phyloP scores from a whole-genome alignment of 2,797 vertebrate genomes.

The Luscinia megarhynchos region DNA sequence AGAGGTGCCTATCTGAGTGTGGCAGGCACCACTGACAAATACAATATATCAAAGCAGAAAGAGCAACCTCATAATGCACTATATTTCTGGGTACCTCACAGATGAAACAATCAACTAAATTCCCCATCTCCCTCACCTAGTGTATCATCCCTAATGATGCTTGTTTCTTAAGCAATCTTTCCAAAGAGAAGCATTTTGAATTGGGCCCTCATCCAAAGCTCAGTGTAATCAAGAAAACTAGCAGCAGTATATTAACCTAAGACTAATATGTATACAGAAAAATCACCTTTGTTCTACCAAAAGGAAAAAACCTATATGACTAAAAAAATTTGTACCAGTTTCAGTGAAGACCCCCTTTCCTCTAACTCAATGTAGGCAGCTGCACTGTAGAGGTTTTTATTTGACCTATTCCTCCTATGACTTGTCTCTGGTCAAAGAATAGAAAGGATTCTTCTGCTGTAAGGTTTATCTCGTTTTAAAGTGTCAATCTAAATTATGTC shows the following conservation, averaged over 20 bases:
- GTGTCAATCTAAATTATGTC: background rate
- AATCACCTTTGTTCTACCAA: background rate
- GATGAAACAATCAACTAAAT: conserved; percentile 44
- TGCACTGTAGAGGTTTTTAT: background rate
- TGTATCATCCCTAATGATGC: conserved; percentile 56
- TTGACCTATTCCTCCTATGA: background rate
- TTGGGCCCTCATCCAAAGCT: conserved; percentile 25
- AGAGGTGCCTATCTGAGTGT: conserved; percentile 53
- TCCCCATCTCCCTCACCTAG: conserved; percentile 53
- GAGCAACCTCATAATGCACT: background rate
- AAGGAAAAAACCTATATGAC: background rate
- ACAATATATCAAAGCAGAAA: conserved; percentile 57
- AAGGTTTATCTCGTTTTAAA: background rate
- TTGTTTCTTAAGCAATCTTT: conserved; percentile 46
- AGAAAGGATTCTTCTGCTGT: background rate
- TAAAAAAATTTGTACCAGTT: background rate
- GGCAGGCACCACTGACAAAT: conserved; percentile 44
- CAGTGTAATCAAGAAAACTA: conserved; percentile 10
- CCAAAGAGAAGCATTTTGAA: conserved; percentile 25
- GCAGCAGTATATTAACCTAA: background rate
- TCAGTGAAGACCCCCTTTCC: background rate
- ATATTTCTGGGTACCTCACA: conserved; percentile 41
- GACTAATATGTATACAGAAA: background rate
- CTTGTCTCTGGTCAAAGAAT: background rate
- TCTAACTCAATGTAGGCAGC: background rate